A percentile compares a stretch with the other conserved stretches of the same genome.
Evolutionary conservation across 1,140 invertebrate species (phyloP).

Genomic region (Zaprionus inermis): DNA sequence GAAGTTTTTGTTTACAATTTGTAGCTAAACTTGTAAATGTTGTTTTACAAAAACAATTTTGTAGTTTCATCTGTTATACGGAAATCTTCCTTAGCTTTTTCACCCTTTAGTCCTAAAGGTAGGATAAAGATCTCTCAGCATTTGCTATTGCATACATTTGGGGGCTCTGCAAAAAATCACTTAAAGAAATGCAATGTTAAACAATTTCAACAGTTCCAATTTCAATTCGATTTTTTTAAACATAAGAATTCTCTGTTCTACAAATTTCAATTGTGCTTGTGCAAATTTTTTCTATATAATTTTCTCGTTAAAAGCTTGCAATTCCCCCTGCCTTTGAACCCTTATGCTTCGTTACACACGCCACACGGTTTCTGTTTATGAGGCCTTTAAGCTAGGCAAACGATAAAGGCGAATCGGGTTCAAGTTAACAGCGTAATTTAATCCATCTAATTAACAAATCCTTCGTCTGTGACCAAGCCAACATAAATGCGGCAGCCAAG

Average conservation of each 20-base stretch:
- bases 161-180: neutral
- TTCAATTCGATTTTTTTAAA: too few relatives aligned
- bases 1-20: too few relatives aligned
- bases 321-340: neutral
- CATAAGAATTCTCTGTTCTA: neutral
- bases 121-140: neutral
- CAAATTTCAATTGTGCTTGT: neutral
- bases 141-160: slow-evolving; percentile 28
- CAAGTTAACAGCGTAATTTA: slow-evolving; percentile 43
- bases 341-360: neutral
- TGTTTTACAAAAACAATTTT: too few relatives aligned
- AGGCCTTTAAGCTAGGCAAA: slow-evolving; percentile 9
- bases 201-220: too few relatives aligned
- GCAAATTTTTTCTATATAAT: too few relatives aligned
- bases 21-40: too few relatives aligned
- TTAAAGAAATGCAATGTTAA: neutral
- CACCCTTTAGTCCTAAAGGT: neutral
- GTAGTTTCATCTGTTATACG: too few relatives aligned
- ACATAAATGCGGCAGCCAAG: slow-evolving; percentile 35
- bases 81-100: too few relatives aligned
- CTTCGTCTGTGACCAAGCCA: slow-evolving; percentile 14
- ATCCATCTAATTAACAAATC: slow-evolving; percentile 68
- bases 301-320: neutral
- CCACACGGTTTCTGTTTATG: slow-evolving; percentile 31
- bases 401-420: slow-evolving; percentile 28